Base-by-base conservation (phyloP, 2,888 invertebrate genomes). In the Epiperipatus broadwayi region DNA sequence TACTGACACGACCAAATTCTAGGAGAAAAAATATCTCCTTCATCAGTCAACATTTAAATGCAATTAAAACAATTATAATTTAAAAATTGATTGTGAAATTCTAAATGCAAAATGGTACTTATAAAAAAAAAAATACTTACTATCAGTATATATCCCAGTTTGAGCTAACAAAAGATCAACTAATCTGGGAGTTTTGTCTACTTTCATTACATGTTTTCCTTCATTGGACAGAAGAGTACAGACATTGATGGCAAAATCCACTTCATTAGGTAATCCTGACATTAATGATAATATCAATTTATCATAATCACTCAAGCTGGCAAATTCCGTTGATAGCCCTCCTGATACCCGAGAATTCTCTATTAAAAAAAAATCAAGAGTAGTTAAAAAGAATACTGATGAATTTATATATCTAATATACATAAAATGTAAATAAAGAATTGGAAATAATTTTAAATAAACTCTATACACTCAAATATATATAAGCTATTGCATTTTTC, bases 251-350 rank as follows among this genome's bases (percentile, higher is more conserved):
- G 91, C 91, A 59, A 95, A 89, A 63, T 95, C 95, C 57, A 93
- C 87, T 59, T 97, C 95, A 60, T 97, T 97, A 4, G 95, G 93
- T 57, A 97, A 68, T 1, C 95, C 91, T n/a, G 85, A 85, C 37
- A 87, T 64, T 27, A 97, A 67, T 0, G 93, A 87, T 38, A 89
- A 65, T n/a, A 83, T 73, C 42, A 97, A 65, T 43, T 84, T 75
- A 50, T 80, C 78, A 56, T 81, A 84, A 52, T 81, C 80, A 2
- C 52, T 54, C 30, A 49, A 44, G 21, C 48, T 48, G 14, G 50
- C 70, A 35, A 75, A 56, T 50, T 73, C 66, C 15, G 70, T 67
- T 8, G 75, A 75, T 48, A 79, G 59, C 45, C 75, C 73, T 51
- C 71, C 69, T 53, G 68, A 68, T 21, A 68, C 66, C 40, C 77